Conservation (phyloP, 2,888 invertebrate genomes). For the Phengaris alcon region DNA sequence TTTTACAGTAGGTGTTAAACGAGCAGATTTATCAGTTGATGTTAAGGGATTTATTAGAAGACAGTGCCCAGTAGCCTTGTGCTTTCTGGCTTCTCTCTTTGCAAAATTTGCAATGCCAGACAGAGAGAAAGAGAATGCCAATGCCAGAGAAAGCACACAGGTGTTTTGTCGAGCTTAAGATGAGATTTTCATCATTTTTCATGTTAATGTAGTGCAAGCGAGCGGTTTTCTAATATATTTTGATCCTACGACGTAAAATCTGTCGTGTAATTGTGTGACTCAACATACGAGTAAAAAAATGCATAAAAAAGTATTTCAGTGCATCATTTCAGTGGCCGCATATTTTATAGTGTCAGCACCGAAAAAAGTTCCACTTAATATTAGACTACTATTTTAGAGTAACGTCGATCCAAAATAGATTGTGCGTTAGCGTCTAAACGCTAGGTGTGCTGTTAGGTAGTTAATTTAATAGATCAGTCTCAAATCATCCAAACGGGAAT, state of each 20-base stretch:
- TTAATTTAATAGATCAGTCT: not conserved
- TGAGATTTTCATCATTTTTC: not conserved
- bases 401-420: slow-evolving; percentile 63
- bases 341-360: slow-evolving; percentile 1
- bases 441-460: not conserved
- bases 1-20: not conserved
- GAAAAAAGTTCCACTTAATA: slow-evolving; percentile 59
- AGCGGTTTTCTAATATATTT: no score
- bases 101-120: no score
- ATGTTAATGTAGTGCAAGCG: no score
- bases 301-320: not conserved
- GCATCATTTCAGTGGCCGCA: slow-evolving; percentile 7
- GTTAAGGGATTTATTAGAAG: not conserved
- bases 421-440: slow-evolving; percentile 50
- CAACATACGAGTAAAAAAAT: not conserved
- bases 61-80: no score
- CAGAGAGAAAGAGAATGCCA: no score
- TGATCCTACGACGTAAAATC: not conserved
- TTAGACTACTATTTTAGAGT: slow-evolving; percentile 69
- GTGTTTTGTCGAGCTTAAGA: no score
- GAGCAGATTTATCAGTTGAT: not conserved
- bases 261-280: not conserved
- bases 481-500: not conserved
- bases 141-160: no score
- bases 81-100: no score